phyloP scores from a whole-genome alignment of 2,113 vertebrate species.

The Saccopteryx bilineata region DNA sequence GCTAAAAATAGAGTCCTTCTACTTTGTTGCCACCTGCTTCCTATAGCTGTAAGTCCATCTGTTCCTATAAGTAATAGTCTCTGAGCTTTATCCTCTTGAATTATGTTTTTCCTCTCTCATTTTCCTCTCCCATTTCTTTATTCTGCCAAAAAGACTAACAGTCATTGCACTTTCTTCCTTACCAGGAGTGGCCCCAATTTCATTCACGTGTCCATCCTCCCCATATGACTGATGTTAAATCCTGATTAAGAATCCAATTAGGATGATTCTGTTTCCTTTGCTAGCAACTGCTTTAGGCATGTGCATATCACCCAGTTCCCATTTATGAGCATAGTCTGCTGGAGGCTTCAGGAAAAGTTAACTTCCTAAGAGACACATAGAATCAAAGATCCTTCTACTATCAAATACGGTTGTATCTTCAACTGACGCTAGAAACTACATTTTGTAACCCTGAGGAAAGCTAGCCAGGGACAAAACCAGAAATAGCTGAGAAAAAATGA shows the following conservation, averaged over 20 bases:
- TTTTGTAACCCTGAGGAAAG: background rate
- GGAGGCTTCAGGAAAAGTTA: background rate
- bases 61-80: constrained; percentile 56
- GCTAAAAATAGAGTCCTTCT: constrained; percentile 56
- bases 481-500: background rate
- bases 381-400: background rate
- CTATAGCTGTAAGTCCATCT: constrained; percentile 60
- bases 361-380: background rate
- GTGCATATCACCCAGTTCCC: background rate
- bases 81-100: constrained; percentile 36
- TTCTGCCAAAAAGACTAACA: background rate
- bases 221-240: background rate
- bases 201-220: background rate
- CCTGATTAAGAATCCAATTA: background rate
- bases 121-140: background rate
- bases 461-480: background rate
- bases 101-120: background rate
- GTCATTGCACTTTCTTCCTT: background rate
- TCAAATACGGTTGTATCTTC: background rate
- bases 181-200: background rate
- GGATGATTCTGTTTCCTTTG: background rate
- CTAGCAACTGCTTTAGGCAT: background rate
- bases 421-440: background rate
- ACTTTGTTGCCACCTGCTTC: constrained; percentile 35
- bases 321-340: background rate